Percentiles rank a stretch among this genome's conserved stretches.
These are phyloP conservation scores for Coryphaenoides rupestris DNA, from an alignment of 2,113 vertebrate species.

Conservation along the genomic window DNA sequence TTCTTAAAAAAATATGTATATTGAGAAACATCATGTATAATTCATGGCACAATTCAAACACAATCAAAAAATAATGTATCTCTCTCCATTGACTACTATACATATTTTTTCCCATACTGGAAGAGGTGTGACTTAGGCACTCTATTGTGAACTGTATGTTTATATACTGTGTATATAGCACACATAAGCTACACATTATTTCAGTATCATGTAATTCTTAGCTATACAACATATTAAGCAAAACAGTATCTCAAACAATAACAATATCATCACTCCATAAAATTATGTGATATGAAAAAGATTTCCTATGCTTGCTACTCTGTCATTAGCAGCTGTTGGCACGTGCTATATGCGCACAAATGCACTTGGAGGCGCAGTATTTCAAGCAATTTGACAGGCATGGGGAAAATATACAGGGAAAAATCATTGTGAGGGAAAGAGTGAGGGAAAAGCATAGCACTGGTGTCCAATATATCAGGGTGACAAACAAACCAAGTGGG, in stretches of 20 bases:
- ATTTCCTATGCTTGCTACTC: neutral
- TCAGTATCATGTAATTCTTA: no score
- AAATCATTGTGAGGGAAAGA: conserved; percentile 9
- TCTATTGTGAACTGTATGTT: no score
- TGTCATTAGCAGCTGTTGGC: conserved; percentile 12
- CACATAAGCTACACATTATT: neutral
- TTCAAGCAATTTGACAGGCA: conserved; percentile 7
- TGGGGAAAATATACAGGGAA: conserved; percentile 2
- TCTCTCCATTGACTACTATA: no score
- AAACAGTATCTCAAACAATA: neutral
- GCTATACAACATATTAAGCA: neutral
- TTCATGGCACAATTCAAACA: no score
- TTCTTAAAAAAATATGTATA: no score
- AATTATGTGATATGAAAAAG: no score
- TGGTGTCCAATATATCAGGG: neutral
- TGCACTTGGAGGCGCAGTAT: neutral
- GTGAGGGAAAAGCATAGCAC: neutral
- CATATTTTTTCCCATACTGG: no score
- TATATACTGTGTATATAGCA: neutral
- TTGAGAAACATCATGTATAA: no score
- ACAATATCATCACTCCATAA: neutral
- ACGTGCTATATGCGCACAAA: conserved; percentile 5
- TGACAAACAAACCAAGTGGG: no score
- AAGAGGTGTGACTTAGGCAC: no score
- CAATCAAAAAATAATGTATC: no score